Evolutionary conservation across 1,140 invertebrate genomes (phyloP), one percentile per base, ranked within the genome.

Genomic region (Danaus melanippus): DNA sequence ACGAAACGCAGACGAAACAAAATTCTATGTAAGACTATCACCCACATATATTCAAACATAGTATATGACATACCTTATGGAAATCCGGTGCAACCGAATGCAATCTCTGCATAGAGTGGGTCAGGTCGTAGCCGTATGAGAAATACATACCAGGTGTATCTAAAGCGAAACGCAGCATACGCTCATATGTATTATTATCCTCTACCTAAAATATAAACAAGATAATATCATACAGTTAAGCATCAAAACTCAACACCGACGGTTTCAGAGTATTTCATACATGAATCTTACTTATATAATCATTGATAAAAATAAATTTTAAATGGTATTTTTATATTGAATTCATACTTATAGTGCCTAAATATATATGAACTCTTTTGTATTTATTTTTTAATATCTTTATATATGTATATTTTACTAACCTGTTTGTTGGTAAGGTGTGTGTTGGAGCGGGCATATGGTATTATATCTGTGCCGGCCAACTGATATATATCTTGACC

Each of bases 101-200:
- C 41, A 98, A 87, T 49, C 96, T 89, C 79, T 99, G 98, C 69
- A 98, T 88, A 0, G 95, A 92, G 76, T 98, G 96, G 41, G 95
- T 98, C 12, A 99, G 77, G 87, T 99, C 97, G 76, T 97, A 98
- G 0, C 94, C 93, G 58, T 97, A 94, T 39, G 96, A 98, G 86
- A 96, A 98, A 82, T 98, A 98, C 64, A 96, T 96, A 62, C 91
- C 91, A 8, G 95, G 94, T 9, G 93, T 94, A 46, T 92, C 91
- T 50, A 98, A 82, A 0, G 95, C 91, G 53, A 89, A 87, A 42
- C 94, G 92, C 1, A 98, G 71, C 94, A 98, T 95, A 0, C 90
- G 88, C 53, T 96, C 75, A 75, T 97, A 98, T 10, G 87, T 89
- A 43, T 89, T 90, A 80, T 98, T 96, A 79, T 94, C 90, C 67